phyloP scores from a whole-genome alignment of 2,113 vertebrate genomes.

The Litocranius walleri region DNA sequence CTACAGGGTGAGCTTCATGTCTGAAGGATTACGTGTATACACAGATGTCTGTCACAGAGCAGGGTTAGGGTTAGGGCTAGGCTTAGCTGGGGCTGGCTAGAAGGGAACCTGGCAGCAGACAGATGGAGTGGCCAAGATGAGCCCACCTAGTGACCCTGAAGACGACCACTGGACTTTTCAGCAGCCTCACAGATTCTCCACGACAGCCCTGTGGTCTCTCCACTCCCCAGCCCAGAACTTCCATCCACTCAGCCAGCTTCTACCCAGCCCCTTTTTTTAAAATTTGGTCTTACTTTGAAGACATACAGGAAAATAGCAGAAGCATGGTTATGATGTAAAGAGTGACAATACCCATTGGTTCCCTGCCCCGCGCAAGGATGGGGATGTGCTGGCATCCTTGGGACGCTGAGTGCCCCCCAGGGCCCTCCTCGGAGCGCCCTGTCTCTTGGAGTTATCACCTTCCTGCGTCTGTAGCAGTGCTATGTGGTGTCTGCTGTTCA shows the following conservation, averaged over 20 bases:
- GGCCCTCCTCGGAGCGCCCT: neutral
- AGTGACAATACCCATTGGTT: neutral
- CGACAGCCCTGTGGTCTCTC: neutral
- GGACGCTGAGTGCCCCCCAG: rapidly evolving
- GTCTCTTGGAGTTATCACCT: neutral
- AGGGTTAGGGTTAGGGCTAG: constrained; percentile 39
- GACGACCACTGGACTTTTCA: neutral
- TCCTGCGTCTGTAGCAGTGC: neutral
- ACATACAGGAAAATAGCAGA: neutral
- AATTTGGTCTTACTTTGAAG: neutral
- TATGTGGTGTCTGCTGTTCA: neutral
- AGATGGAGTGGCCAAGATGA: neutral
- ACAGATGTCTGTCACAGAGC: constrained; percentile 71
- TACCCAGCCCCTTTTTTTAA: neutral
- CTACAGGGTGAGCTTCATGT: constrained; percentile 78
- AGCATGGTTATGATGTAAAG: neutral
- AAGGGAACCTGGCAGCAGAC: neutral
- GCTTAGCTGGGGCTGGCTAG: neutral
- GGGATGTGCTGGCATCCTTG: neutral
- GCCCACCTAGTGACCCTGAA: neutral
- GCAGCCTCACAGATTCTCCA: neutral
- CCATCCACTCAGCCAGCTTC: neutral
- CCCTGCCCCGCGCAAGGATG: neutral
- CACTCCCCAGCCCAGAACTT: neutral
- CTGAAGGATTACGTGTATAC: constrained; percentile 66